Evolutionary conservation across 2,797 vertebrate species (phyloP), one percentile per base, ranked within the genome.

Genomic region (Hirundo rustica): DNA sequence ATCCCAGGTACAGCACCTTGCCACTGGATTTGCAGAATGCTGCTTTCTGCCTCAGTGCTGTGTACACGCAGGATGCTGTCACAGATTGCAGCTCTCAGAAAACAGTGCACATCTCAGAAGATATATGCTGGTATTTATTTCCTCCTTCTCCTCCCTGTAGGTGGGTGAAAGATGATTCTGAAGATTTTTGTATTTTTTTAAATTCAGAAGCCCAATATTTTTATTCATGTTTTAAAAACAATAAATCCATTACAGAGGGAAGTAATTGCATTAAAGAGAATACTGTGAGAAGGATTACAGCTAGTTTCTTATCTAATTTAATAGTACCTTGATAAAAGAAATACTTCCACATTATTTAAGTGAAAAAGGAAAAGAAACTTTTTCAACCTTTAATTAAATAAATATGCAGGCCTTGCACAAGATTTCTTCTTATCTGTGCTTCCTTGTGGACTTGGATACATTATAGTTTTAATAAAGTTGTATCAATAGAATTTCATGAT

Each of bases 71-170:
- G 27, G 10, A 6, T 23, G n/a, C 15, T 34, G 17, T 21, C 12
- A 13, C 0, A 0, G 21, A 60, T 5, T 4, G 2, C 15, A 65
- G 48, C 13, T 58, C 54, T 61, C 48, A 44, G 58, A 22, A 47
- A 2, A 5, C 23, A 29, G 10, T 40, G 12, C 7, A 7, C 4
- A 12, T 22, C 54, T 78, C 36, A 48, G 15, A 44, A 47, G n/a
- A 3, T 20, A 50, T 17, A 13, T 27, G 34, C 8, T 40, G 18
- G 1, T 3, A 29, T 71, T 89, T 79, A 38, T 60, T 70, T 87
- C 16, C 30, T 68, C 23, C 9, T 34, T 14, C 13, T 74, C 27
- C 7, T 18, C 16, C 13, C 44, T 48, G 34, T 1, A 42, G 16
- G 10, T 16, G 8, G 4, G 14, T 51, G 17, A 74, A 71, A 55